Evolutionary conservation across 1,140 invertebrate species (phyloP).

Genomic region (Chymomyza costata): DNA sequence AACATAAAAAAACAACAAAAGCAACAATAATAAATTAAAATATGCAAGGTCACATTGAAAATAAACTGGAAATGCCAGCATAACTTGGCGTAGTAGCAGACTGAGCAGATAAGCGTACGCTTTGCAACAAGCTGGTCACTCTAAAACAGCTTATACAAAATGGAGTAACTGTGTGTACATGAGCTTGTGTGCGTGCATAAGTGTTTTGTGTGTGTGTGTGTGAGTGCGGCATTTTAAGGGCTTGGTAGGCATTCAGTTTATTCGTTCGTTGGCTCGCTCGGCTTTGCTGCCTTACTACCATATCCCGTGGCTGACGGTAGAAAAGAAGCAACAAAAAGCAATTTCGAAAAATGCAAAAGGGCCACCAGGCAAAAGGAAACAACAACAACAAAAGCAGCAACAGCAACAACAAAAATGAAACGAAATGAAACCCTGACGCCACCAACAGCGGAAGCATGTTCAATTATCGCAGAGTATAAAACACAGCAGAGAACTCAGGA

Average conservation of each 20-base stretch:
- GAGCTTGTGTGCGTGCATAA: constrained; percentile 15
- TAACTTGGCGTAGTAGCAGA: too few relatives aligned
- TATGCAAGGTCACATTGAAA: too few relatives aligned
- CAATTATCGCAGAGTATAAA: constrained; percentile 54
- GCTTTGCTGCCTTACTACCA: constrained; percentile 3
- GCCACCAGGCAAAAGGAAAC: constrained; percentile 7
- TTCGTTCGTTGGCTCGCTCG: constrained; percentile 14
- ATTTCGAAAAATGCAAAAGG: constrained; percentile 58
- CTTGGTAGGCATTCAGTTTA: constrained; percentile 35
- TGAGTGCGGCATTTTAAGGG: constrained; percentile 33
- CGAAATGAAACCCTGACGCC: constrained; percentile 2
- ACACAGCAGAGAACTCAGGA: too few relatives aligned
- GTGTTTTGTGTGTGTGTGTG: constrained; percentile 6
- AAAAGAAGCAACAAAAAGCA: constrained; percentile 37
- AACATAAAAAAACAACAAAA: too few relatives aligned
- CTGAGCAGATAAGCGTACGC: too few relatives aligned
- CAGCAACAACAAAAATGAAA: constrained; percentile 16
- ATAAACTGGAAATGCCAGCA: too few relatives aligned
- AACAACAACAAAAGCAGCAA: constrained; percentile 14
- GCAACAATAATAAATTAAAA: too few relatives aligned
- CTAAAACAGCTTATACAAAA: constrained; percentile 54
- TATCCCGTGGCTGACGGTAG: constrained; percentile 12
- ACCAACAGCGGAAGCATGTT: constrained; percentile 57
- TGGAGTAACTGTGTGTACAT: constrained; percentile 55
- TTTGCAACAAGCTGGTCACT: constrained; percentile 42